These are phyloP conservation scores for Daktulosphaira vitifoliae DNA, from an alignment of 1,140 invertebrate genomes.

Conservation along the genomic window DNA sequence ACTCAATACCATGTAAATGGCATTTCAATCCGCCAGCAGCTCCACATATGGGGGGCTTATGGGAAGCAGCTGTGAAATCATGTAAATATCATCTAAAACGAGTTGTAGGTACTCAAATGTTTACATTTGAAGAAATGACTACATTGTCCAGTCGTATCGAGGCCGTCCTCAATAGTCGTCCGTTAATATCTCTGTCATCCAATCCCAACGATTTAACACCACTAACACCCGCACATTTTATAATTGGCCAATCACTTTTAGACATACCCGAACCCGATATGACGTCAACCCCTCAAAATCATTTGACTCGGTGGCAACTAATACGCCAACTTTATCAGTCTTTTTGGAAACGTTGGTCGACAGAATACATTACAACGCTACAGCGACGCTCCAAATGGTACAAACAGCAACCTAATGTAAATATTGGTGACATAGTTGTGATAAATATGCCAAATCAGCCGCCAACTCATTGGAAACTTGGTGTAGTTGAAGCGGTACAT, in stretches of 20 bases:
- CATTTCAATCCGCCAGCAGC: slow-evolving; percentile 39
- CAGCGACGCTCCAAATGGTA: slow-evolving; percentile 40
- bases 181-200: slow-evolving; percentile 40
- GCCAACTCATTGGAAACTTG: no score
- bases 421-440: no score
- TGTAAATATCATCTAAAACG: slow-evolving; percentile 41
- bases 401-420: neutral
- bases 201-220: slow-evolving; percentile 39
- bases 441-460: no score
- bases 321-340: slow-evolving; percentile 36
- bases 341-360: slow-evolving; percentile 40
- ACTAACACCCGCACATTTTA: slow-evolving; percentile 41
- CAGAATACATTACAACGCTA: slow-evolving; percentile 39
- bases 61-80: slow-evolving; percentile 42
- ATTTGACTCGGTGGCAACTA: slow-evolving; percentile 35
- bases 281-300: slow-evolving; percentile 18
- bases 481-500: no score
- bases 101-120: slow-evolving; percentile 37
- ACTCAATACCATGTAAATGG: neutral
- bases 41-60: slow-evolving; percentile 42
- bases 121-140: slow-evolving; percentile 40
- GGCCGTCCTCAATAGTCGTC: slow-evolving; percentile 42
- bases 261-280: slow-evolving; percentile 5
- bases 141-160: slow-evolving; percentile 39
- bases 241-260: slow-evolving; percentile 35